These are phyloP conservation scores for Hoplias malabaricus DNA, from an alignment of 2,113 vertebrate genomes.

Conservation along the genomic window DNA sequence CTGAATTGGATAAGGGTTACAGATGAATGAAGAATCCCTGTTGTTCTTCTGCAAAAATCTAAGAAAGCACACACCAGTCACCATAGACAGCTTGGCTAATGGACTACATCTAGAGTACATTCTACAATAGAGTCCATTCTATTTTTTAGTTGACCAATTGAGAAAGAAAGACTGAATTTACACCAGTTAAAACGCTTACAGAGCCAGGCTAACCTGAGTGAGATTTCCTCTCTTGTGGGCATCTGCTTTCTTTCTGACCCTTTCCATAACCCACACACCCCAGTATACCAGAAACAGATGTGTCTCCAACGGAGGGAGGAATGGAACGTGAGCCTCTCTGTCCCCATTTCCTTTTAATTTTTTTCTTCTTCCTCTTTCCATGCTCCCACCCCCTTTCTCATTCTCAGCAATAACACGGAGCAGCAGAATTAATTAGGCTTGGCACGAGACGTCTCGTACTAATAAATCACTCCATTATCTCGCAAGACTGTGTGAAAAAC, in stretches of 20 bases:
- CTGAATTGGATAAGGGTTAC: no score
- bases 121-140: no score
- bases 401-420: conserved; percentile 43
- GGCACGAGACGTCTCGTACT: conserved; percentile 58
- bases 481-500: conserved; percentile 62
- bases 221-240: conserved; percentile 30
- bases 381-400: conserved; percentile 31
- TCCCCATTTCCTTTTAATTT: background rate
- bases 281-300: conserved; percentile 39
- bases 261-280: background rate
- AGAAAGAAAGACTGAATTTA: no score
- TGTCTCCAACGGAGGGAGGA: conserved; percentile 28
- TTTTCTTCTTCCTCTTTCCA: conserved; percentile 26
- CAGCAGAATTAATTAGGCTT: conserved; percentile 67
- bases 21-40: no score
- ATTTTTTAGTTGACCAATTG: no score
- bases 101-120: no score
- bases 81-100: no score
- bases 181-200: conserved; percentile 18
- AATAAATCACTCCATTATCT: conserved; percentile 73
- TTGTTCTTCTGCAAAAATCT: no score
- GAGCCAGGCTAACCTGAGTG: conserved; percentile 17
- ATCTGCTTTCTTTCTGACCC: conserved; percentile 23
- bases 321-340: conserved; percentile 13
- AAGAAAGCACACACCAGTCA: no score